These are phyloP conservation scores for Enteromius unitaeniatus DNA, from an alignment of 2,797 vertebrate genomes.

Conservation along the genomic window DNA sequence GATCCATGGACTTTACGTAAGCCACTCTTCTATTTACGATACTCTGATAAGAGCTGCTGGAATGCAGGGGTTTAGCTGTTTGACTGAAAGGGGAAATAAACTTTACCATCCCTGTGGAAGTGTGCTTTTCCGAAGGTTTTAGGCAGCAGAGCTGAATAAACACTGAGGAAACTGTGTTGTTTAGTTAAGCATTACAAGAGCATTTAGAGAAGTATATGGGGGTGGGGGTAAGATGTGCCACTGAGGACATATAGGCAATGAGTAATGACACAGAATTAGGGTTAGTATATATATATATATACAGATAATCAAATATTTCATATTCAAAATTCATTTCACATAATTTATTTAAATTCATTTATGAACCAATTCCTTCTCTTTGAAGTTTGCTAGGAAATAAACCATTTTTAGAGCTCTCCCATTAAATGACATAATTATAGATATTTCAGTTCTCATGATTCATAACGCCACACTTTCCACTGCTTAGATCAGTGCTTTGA, in stretches of 20 bases:
- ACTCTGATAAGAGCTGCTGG: constrained; percentile 72
- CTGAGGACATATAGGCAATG: neutral
- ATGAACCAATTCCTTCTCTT: neutral
- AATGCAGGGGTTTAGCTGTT: constrained; percentile 58
- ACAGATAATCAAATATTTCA: neutral
- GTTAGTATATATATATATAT: neutral
- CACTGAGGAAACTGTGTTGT: constrained; percentile 54
- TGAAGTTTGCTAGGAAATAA: neutral
- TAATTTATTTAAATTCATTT: neutral
- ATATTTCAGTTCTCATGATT: constrained; percentile 44
- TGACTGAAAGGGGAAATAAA: constrained; percentile 65
- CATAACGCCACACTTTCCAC: constrained; percentile 34
- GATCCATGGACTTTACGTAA: constrained; percentile 54
- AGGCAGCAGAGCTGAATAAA: constrained; percentile 64
- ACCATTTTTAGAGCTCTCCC: neutral
- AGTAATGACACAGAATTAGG: neutral
- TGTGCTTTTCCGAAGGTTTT: constrained; percentile 57
- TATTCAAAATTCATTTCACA: neutral
- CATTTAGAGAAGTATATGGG: neutral
- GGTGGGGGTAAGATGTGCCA: neutral
- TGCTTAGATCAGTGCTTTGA: constrained; percentile 39
- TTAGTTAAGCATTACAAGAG: constrained; percentile 35
- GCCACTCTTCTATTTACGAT: constrained; percentile 69
- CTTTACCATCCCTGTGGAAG: constrained; percentile 37
- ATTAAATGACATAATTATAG: constrained; percentile 43